These are phyloP conservation scores for Monoplex corrugatus DNA, from an alignment of 2,888 invertebrate genomes.

Conservation along the genomic window DNA sequence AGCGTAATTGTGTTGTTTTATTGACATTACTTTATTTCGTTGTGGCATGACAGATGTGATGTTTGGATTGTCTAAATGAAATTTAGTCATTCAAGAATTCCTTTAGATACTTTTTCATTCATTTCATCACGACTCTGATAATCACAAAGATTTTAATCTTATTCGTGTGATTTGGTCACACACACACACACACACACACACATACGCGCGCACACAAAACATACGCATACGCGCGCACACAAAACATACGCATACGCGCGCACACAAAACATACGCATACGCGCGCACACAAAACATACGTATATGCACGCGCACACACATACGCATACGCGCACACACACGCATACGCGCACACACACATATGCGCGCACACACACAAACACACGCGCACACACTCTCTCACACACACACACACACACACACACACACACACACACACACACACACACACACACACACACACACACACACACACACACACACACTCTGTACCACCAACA, in stretches of 20 bases:
- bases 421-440: conserved; percentile 13
- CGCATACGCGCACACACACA: background rate
- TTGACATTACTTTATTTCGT: no score
- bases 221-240: background rate
- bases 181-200: no score
- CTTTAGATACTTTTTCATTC: background rate
- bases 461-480: no score
- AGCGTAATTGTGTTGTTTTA: no score
- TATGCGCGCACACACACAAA: background rate
- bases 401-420: no score
- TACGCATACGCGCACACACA: background rate
- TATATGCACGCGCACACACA: background rate
- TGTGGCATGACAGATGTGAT: no score
- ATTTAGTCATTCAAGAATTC: no score
- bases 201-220: background rate
- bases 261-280: conserved; percentile 2
- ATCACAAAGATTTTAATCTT: background rate
- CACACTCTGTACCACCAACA: no score
- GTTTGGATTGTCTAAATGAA: no score
- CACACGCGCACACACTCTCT: background rate
- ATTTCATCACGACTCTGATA: background rate
- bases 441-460: background rate
- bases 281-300: background rate
- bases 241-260: background rate
- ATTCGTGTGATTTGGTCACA: background rate